Percentiles rank a stretch among this genome's conserved stretches.
phyloP scores from a whole-genome alignment of 2,113 vertebrate species.

The Peromyscus leucopus region DNA sequence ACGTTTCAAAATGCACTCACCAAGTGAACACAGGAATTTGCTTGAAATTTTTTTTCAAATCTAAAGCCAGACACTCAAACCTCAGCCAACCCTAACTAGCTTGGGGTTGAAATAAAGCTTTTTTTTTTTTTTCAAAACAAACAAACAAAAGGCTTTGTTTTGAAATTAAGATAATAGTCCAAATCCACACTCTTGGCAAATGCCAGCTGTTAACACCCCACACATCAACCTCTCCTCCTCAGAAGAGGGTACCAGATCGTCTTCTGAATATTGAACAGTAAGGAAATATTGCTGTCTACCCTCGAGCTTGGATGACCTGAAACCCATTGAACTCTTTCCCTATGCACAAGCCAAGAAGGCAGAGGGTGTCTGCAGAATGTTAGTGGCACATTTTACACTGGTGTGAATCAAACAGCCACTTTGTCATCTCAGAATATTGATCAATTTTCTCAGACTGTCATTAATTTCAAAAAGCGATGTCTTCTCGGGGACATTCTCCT shows the following conservation, averaged over 20 bases:
- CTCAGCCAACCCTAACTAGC: neutral
- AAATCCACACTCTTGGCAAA: conserved; percentile 24
- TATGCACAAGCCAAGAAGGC: neutral
- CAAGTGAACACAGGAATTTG: neutral
- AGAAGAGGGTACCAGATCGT: neutral
- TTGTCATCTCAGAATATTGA: neutral
- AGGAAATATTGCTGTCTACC: neutral
- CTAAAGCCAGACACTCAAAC: conserved; percentile 8
- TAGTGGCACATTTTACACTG: conserved; percentile 6
- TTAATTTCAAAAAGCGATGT: neutral
- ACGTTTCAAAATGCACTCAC: conserved; percentile 12
- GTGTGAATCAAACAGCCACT: neutral
- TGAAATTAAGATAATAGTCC: conserved; percentile 41
- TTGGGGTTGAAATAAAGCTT: neutral
- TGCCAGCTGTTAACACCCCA: neutral
- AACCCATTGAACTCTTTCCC: neutral
- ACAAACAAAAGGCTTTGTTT: conserved; percentile 14
- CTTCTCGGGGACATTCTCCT: neutral
- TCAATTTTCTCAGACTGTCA: neutral
- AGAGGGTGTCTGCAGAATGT: neutral
- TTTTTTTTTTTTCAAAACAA: no score
- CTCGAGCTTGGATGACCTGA: neutral
- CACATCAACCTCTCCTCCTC: neutral
- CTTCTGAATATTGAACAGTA: neutral
- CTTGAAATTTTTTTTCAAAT: neutral